phyloP scores from a whole-genome alignment of 2,113 vertebrate genomes.

The Rhombomys opimus region DNA sequence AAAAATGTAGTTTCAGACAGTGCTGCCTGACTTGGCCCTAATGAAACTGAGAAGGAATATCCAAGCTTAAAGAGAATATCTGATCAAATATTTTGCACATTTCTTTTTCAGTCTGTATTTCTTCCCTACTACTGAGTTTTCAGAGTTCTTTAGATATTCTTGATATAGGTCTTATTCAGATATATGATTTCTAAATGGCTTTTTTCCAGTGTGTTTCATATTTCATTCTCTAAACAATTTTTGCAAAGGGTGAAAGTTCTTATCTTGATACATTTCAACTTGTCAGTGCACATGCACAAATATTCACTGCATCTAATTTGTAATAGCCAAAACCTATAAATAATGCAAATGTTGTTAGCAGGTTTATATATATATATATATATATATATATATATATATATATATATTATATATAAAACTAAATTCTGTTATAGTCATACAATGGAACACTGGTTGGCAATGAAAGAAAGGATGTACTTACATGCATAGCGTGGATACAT shows the following conservation, averaged over 20 bases:
- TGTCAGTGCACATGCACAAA: background rate
- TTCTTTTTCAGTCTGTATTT: background rate
- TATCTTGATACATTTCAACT: background rate
- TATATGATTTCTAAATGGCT: background rate
- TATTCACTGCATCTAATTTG: background rate
- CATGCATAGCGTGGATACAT: background rate
- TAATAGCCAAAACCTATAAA: background rate
- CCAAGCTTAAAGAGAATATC: background rate
- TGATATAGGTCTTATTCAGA: background rate
- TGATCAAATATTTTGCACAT: background rate
- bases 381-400: background rate
- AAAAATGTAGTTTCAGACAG: no score
- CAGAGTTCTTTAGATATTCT: background rate
- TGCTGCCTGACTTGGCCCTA: background rate
- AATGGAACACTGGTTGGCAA: background rate
- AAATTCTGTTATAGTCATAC: background rate
- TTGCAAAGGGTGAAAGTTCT: background rate
- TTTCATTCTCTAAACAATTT: conserved; percentile 10
- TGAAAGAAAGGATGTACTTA: background rate
- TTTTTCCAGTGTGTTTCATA: background rate
- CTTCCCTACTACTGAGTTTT: background rate
- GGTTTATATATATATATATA: background rate
- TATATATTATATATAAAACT: background rate
- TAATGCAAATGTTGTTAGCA: background rate
- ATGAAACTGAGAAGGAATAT: background rate